phyloP scores from a whole-genome alignment of 2,113 vertebrate genomes.

The Labrus mixtus region DNA sequence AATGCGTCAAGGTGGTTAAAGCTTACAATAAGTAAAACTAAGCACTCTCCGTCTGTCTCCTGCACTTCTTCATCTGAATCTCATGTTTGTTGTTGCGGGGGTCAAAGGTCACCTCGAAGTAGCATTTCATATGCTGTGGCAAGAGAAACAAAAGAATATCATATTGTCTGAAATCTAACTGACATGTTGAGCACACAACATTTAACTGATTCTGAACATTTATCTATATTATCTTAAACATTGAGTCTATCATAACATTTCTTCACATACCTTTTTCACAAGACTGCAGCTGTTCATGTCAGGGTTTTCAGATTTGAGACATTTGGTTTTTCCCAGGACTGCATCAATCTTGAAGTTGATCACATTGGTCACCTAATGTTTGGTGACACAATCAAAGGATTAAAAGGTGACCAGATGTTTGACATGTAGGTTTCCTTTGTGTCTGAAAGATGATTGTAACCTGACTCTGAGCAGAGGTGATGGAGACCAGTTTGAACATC shows the following conservation, averaged over 20 bases:
- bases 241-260: background rate
- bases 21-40: background rate
- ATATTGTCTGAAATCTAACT: background rate
- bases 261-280: conserved; percentile 61
- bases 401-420: no score
- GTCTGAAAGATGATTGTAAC: conserved; percentile 31
- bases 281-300: conserved; percentile 60
- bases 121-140: conserved; percentile 72
- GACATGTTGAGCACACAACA: no score
- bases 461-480: conserved; percentile 56
- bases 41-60: background rate
- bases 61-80: conserved; percentile 32
- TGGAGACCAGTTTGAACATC: conserved; percentile 60
- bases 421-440: background rate
- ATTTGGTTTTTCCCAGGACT: conserved; percentile 70
- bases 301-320: conserved; percentile 62
- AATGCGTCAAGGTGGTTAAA: conserved; percentile 8
- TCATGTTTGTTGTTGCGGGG: conserved; percentile 28
- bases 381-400: no score
- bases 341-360: conserved; percentile 66
- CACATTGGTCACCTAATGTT: conserved; percentile 63
- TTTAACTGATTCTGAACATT: background rate
- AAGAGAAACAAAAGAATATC: background rate
- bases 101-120: conserved; percentile 64
- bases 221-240: background rate